Percentiles rank a stretch among this genome's conserved stretches.
Conservation (phyloP, 2,797 vertebrate species). For the Pangasius krempfi region DNA sequence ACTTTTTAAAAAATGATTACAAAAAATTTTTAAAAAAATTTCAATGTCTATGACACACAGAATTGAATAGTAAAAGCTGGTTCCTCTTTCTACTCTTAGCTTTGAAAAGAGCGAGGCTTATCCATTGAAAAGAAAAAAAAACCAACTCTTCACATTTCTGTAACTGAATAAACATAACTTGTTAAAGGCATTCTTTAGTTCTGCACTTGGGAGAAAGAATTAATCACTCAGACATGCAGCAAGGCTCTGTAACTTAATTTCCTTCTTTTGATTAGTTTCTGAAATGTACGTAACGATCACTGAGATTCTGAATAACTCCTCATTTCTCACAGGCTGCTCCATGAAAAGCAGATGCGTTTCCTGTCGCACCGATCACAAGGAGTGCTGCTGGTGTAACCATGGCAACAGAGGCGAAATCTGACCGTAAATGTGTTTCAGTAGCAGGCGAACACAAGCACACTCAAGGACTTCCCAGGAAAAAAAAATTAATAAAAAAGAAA, state of each 20-base stretch:
- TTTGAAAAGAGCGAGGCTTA: not conserved
- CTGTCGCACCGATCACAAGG: slow-evolving; percentile 60
- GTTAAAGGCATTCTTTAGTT: not conserved
- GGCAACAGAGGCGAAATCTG: slow-evolving; percentile 69
- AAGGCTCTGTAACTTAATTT: not conserved
- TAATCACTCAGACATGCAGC: slow-evolving; percentile 9
- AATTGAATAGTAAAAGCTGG: not conserved
- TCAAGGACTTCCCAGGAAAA: slow-evolving; percentile 64
- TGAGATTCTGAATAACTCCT: slow-evolving; percentile 44
- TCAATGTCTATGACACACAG: not conserved
- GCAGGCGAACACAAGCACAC: slow-evolving; percentile 61
- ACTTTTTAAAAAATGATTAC: not conserved
- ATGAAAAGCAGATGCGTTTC: slow-evolving; percentile 51
- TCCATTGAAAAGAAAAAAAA: not conserved
- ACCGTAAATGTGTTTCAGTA: slow-evolving; percentile 66
- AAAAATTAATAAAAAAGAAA: slow-evolving; percentile 52
- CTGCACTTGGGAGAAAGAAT: slow-evolving; percentile 5
- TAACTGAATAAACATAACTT: not conserved
- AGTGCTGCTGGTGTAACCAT: slow-evolving; percentile 66
- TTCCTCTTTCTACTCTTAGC: not conserved
- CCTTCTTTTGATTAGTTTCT: slow-evolving; percentile 18
- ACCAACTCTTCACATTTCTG: not conserved
- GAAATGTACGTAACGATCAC: not conserved
- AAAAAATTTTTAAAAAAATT: not conserved
- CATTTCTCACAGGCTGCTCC: slow-evolving; percentile 20